Evolutionary conservation across 1,140 invertebrate species (phyloP).

Genomic region (Drosophila pseudoananassae): DNA sequence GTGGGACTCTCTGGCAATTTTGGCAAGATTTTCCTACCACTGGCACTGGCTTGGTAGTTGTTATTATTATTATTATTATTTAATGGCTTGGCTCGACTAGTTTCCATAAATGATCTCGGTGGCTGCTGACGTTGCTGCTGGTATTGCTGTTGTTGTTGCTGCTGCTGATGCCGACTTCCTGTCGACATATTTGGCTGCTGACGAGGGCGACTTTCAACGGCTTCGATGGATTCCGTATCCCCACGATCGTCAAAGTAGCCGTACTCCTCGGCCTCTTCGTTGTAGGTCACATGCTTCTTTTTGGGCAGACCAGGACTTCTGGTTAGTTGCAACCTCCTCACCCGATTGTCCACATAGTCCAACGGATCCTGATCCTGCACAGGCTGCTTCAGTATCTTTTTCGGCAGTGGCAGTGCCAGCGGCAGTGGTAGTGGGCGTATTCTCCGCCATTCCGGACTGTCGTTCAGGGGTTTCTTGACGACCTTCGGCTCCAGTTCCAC

Average conservation of each 20-base stretch:
- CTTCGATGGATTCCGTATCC: constrained; percentile 1
- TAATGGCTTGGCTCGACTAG: constrained; percentile 72
- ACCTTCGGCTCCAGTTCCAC: constrained; percentile 53
- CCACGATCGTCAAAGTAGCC: constrained; percentile 60
- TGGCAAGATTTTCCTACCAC: constrained; percentile 63
- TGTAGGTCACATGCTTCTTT: constrained; percentile 74
- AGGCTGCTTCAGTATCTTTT: constrained; percentile 60
- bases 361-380: constrained; percentile 24
- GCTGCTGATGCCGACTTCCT: constrained; percentile 66
- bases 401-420: constrained; percentile 38
- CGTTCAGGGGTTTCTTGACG: constrained; percentile 64
- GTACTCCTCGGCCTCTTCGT: constrained; percentile 67
- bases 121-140: constrained; percentile 37
- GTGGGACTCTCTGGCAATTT: constrained; percentile 64
- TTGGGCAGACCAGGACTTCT: constrained; percentile 57
- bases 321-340: constrained; percentile 54
- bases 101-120: constrained; percentile 67
- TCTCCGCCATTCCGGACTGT: constrained; percentile 30
- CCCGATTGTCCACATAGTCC: constrained; percentile 54
- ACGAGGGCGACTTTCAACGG: constrained; percentile 21
- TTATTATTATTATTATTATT: constrained; percentile 75
- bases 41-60: constrained; percentile 33
- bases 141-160: constrained; percentile 32
- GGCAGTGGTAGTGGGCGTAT: constrained; percentile 35
- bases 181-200: constrained; percentile 71